Percentiles rank a stretch among this genome's conserved stretches.
Conservation (phyloP, 2,888 invertebrate genomes). For the Frankliniella fusca region DNA sequence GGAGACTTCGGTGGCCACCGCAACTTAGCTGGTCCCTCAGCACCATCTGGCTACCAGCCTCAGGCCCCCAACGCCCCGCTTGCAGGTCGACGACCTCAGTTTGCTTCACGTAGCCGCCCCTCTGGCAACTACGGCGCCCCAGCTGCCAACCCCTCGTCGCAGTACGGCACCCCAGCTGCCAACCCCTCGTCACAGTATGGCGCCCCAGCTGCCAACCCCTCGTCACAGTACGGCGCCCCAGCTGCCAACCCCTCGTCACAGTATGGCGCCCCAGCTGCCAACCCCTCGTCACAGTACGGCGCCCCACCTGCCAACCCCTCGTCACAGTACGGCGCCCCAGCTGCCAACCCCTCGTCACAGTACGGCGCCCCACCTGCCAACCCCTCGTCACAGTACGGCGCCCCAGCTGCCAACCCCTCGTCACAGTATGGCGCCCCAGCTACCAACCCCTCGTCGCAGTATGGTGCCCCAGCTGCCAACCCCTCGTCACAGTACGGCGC, state of each 20-base stretch:
- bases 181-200: background rate
- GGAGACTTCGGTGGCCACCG: background rate
- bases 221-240: background rate
- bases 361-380: constrained; percentile 7
- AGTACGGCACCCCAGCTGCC: background rate
- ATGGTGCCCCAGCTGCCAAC: background rate
- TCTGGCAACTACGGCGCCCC: background rate
- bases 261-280: background rate
- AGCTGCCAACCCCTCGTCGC: background rate
- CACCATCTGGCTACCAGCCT: background rate
- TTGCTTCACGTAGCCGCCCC: background rate
- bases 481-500: constrained; percentile 2
- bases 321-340: background rate
- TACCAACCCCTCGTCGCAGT: background rate
- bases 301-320: background rate
- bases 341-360: background rate
- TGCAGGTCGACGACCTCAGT: background rate
- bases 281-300: background rate
- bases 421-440: background rate
- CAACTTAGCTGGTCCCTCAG: background rate
- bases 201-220: background rate
- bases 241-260: background rate
- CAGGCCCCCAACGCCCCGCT: background rate
- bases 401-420: background rate
- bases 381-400: background rate